phyloP scores from a whole-genome alignment of 1,140 invertebrate genomes.

The Pachypeltis micranthus region DNA sequence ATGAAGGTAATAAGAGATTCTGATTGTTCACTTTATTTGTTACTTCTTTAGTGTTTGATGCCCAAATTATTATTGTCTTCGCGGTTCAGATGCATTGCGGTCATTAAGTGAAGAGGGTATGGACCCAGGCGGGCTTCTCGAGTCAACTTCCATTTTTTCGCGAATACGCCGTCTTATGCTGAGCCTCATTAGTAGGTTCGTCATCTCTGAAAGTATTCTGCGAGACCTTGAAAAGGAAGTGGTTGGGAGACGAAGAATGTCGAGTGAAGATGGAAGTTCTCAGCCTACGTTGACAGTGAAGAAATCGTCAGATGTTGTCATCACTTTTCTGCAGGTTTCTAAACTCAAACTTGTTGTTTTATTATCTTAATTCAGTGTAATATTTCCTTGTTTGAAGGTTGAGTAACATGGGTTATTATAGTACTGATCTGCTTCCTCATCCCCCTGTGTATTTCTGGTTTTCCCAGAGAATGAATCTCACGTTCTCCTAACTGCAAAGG shows the following conservation, averaged over 20 bases:
- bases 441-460: too few species aligned
- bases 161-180: conserved; percentile 56
- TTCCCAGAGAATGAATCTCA: too few species aligned
- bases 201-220: conserved; percentile 23
- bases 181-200: conserved; percentile 54
- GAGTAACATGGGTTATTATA: too few species aligned
- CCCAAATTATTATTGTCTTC: too few species aligned
- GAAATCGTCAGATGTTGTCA: conserved; percentile 12
- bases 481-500: too few species aligned
- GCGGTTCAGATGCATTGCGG: conserved; percentile 7
- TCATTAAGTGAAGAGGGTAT: conserved; percentile 19
- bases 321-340: conserved; percentile 22
- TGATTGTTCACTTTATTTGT: neutral
- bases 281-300: neutral
- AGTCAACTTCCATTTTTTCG: conserved; percentile 44
- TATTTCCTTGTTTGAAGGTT: too few species aligned
- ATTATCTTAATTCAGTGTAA: too few species aligned
- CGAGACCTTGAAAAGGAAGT: conserved; percentile 22
- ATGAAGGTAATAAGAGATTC: conserved; percentile 38
- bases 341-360: too few species aligned
- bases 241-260: neutral
- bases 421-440: too few species aligned
- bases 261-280: neutral
- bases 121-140: conserved; percentile 25
- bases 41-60: too few species aligned